Evolutionary conservation across 1,140 invertebrate genomes (phyloP), one percentile per base, ranked within the genome.

Genomic region (Drosophila orosa): DNA sequence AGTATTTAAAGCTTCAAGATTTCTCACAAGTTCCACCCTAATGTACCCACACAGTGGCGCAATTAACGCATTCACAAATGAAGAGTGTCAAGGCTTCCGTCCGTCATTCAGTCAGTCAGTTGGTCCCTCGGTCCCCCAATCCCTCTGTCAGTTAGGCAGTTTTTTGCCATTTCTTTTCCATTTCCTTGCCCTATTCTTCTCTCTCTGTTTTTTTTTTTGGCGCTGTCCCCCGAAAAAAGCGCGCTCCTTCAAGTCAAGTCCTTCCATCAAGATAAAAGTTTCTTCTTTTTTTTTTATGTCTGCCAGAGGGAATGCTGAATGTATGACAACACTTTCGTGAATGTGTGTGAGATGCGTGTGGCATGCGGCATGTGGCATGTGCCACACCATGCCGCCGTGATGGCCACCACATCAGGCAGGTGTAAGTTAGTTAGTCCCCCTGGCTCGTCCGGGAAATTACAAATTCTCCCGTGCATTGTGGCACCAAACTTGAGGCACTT

Each of bases 11-110:
- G 3, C 17, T n/a, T 4, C 15, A 2, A 24, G 44, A 0, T 6
- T n/a, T 5, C 10, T 29, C 6, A 5, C 17, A 59, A 37, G 35
- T 31, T 31, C 60, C 65, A 68, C 65, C 37, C 65, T 42, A 66
- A 54, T 44, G 31, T 45, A 31, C 24, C 17, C 39, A 47, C 31
- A 57, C 72, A 62, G 67, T 45, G 61, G 67, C 83, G 76, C 84
- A 89, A 89, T 89, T 89, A 89, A 89, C 84, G 84, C 80, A 89
- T 89, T 89, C 80, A 89, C 73, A 89, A 89, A 89, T 89, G 84
- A 89, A 89, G 84, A 89, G 84, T 89, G 84, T 89, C 84, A 89
- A 89, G 84, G 84, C 77, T 78, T 52, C 78, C 72, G 76, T 76
- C 78, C 68, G 76, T 78, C 59, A 47, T 55, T 76, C 76, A 69